phyloP scores from a whole-genome alignment of 2,797 vertebrate species.

The Esox masquinongy region DNA sequence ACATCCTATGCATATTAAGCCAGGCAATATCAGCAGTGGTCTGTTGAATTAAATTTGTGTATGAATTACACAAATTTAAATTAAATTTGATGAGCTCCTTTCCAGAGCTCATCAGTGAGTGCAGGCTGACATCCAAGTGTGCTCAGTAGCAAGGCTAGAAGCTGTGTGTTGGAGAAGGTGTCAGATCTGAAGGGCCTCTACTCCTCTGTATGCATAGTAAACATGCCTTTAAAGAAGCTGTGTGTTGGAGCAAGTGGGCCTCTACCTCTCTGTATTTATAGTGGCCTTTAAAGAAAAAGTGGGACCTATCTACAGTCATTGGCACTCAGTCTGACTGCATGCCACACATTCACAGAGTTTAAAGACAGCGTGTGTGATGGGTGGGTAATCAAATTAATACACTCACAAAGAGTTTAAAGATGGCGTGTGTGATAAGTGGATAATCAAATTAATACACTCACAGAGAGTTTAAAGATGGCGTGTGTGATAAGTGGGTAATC shows the following conservation, averaged over 20 bases:
- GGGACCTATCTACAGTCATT: too few relatives aligned
- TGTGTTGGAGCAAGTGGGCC: conserved; percentile 5
- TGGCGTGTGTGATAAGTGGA: background rate
- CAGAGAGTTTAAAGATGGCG: conserved; percentile 12
- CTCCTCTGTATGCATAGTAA: conserved; percentile 33
- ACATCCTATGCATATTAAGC: too few relatives aligned
- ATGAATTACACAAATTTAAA: too few relatives aligned
- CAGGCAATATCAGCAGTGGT: too few relatives aligned
- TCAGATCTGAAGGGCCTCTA: conserved; percentile 43
- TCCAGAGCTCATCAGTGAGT: background rate
- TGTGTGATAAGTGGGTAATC: too few relatives aligned
- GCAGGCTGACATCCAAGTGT: conserved; percentile 52
- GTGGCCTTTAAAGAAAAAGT: too few relatives aligned
- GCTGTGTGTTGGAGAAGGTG: conserved; percentile 58
- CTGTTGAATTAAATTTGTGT: background rate
- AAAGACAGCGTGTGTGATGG: background rate
- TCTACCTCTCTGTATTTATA: too few relatives aligned
- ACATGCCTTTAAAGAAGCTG: conserved; percentile 32
- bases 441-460: background rate
- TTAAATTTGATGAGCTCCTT: too few relatives aligned
- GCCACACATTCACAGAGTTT: conserved; percentile 17
- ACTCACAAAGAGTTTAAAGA: conserved; percentile 22
- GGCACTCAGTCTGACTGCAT: too few relatives aligned
- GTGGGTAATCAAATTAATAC: too few relatives aligned
- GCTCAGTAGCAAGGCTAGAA: background rate